A percentile compares a stretch with the other conserved stretches of the same genome.
Evolutionary conservation across 2,888 invertebrate species (phyloP).

Genomic region (Aporophyla nigra): DNA sequence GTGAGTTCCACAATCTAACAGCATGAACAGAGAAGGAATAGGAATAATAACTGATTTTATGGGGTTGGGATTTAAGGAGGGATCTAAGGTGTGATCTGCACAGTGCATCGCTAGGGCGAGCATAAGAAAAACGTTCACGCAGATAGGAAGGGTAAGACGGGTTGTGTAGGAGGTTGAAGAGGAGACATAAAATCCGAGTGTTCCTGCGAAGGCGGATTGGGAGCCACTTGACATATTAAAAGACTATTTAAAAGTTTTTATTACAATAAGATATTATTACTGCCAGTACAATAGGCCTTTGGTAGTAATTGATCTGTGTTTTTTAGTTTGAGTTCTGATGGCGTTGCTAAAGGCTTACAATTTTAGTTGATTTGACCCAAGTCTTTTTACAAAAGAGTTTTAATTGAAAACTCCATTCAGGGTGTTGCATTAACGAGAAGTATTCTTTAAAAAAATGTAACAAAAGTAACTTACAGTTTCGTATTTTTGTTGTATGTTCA

Average conservation of each 20-base stretch:
- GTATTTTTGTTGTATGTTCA: neutral
- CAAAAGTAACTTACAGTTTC: neutral
- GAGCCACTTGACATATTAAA: no score
- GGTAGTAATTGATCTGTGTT: neutral
- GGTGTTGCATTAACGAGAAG: neutral
- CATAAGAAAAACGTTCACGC: no score
- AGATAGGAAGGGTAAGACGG: no score
- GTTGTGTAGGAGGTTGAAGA: no score
- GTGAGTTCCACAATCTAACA: no score
- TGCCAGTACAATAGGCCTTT: conserved; percentile 1
- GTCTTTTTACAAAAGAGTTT: neutral
- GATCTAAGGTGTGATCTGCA: no score
- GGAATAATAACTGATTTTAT: no score
- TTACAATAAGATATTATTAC: conserved; percentile 6
- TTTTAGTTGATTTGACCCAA: neutral
- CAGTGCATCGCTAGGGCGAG: no score
- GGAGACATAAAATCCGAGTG: no score
- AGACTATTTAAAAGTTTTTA: neutral
- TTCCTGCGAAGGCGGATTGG: no score
- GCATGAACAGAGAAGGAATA: no score
- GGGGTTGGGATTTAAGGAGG: no score
- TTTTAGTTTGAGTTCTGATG: neutral
- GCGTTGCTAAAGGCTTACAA: conserved; percentile 1
- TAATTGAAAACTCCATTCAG: neutral
- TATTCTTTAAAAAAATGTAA: neutral